phyloP scores from a whole-genome alignment of 2,888 invertebrate genomes.

The Eristalis tenax region DNA sequence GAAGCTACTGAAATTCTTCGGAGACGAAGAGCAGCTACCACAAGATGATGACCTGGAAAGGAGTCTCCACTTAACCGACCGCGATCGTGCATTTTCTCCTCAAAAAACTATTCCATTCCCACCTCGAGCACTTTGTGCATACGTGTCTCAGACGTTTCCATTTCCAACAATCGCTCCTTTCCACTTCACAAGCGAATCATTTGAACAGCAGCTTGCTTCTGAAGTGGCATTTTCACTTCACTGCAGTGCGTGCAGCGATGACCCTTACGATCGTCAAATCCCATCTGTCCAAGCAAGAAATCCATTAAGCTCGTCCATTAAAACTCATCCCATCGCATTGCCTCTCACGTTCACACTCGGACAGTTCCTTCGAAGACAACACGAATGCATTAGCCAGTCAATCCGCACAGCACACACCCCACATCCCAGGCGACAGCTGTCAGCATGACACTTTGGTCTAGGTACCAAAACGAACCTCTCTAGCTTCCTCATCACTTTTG shows the following conservation, averaged over 20 bases:
- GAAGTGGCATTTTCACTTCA: not conserved
- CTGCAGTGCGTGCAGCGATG: not conserved
- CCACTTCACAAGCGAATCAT: too few species aligned
- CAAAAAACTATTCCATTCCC: too few species aligned
- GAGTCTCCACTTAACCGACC: too few species aligned
- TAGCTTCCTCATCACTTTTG: not conserved
- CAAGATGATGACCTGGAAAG: too few species aligned
- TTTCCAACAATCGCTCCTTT: too few species aligned
- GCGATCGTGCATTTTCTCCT: too few species aligned
- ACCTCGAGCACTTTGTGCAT: too few species aligned
- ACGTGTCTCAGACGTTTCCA: too few species aligned
- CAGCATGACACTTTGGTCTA: slow-evolving; percentile 1
- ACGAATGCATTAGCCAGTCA: slow-evolving; percentile 12
- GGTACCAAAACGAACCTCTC: not conserved
- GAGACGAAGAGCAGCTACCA: too few species aligned
- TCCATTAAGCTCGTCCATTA: not conserved
- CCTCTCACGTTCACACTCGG: too few species aligned
- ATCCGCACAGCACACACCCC: not conserved
- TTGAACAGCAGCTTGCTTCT: not conserved
- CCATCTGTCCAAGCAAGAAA: not conserved
- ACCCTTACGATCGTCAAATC: not conserved
- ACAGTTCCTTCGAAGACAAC: not conserved
- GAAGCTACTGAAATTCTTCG: too few species aligned
- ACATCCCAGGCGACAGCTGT: slow-evolving; percentile 4
- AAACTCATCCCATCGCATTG: not conserved